Evolutionary conservation across 2,888 invertebrate genomes (phyloP), one percentile per base, ranked within the genome.

Genomic region (Tipula lateralis): DNA sequence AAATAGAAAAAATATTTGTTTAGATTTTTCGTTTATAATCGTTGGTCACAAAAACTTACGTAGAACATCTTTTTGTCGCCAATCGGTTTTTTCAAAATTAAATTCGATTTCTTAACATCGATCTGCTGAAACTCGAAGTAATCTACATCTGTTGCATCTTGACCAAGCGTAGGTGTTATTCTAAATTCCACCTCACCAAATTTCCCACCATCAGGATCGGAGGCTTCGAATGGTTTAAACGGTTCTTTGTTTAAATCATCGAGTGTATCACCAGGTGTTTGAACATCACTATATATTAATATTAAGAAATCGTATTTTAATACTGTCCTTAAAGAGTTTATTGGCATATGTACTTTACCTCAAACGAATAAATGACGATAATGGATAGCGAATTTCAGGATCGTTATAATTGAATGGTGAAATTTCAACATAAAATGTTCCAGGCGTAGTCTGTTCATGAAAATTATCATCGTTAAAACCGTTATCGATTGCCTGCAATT

Each of bases 361-460:
- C 1, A 92, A 88, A 85, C 92, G 88, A 29, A 92, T 88, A 2
- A 87, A 29, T 89, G 86, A 0, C 88, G 88, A 1, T 88, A 66
- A 29, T 0, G 94, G 94, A 87, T 91, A 32, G 90, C 88, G 86
- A 94, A n/a, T 93, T 83, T 87, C 88, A 0, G 94, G 94, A 1
- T 87, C 87, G 86, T 92, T 89, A 88, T 91, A 94, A 89, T 94
- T 94, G 88, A 90, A 92, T 0, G 93, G 93, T 0, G 88, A 88
- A 30, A 94, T 88, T 85, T 88, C 88, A 84, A 93, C 87, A 84
- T 90, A 87, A 88, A 92, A 93, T 2, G 87, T 89, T 86, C 91
- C 89, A 34, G 89, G 87, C 0, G 91, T 90, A 0, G 87, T 87
- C 86, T 89, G 88, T 30, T 88, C 90, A 16, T 91, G 90, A 0